These are phyloP conservation scores for Ceratina calcarata DNA, from an alignment of 1,140 invertebrate genomes.

Conservation along the genomic window DNA sequence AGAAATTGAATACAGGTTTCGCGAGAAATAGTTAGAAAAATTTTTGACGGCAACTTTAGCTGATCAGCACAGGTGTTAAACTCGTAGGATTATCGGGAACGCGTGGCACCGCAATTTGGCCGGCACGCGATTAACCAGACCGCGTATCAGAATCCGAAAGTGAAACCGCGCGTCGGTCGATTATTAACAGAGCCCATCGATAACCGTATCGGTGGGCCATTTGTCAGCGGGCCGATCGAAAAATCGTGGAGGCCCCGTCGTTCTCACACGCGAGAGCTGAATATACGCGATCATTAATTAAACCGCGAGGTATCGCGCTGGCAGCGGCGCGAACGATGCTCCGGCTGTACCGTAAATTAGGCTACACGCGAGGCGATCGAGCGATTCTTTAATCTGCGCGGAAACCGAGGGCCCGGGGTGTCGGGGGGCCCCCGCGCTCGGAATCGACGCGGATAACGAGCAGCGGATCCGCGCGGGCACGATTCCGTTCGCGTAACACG, in stretches of 20 bases:
- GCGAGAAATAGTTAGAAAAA: no score
- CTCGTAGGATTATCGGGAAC: neutral
- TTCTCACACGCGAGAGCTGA: conserved; percentile 25
- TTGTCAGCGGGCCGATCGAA: conserved; percentile 38
- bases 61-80: neutral
- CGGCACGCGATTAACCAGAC: conserved; percentile 19
- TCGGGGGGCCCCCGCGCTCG: neutral
- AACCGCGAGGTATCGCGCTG: conserved; percentile 28
- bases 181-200: conserved; percentile 46
- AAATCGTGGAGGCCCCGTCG: neutral
- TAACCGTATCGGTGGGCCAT: conserved; percentile 35
- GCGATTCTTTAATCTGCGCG: conserved; percentile 36
- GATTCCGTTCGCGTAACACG: conserved; percentile 7
- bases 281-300: conserved; percentile 49
- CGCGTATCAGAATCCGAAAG: conserved; percentile 17
- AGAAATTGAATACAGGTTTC: no score
- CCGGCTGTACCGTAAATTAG: conserved; percentile 36
- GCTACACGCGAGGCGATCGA: conserved; percentile 14
- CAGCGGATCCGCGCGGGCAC: conserved; percentile 5
- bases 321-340: conserved; percentile 3
- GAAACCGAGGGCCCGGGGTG: conserved; percentile 3
- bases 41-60: no score
- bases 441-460: neutral
- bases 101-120: neutral
- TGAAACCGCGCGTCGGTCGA: conserved; percentile 13